phyloP scores from a whole-genome alignment of 2,113 vertebrate species.

The Notiomystis cincta region DNA sequence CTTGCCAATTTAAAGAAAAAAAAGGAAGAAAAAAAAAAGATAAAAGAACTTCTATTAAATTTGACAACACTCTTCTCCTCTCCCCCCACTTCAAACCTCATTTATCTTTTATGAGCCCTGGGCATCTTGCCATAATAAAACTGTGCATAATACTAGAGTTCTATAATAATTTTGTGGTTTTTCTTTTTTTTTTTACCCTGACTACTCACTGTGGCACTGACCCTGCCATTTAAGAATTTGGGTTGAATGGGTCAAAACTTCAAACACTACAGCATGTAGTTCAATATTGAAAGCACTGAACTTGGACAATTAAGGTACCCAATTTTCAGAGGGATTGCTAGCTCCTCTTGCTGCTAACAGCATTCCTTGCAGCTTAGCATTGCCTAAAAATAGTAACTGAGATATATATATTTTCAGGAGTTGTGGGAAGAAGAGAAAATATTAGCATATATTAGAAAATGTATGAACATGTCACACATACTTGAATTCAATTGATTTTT shows the following conservation, averaged over 20 bases:
- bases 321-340: not conserved
- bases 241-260: not conserved
- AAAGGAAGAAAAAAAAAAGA: not conserved
- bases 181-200: not conserved
- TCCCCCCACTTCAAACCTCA: conserved; percentile 64
- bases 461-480: not conserved
- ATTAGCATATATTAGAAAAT: not conserved
- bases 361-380: not conserved
- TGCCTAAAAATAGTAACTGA: not conserved
- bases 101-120: conserved; percentile 74
- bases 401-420: not conserved
- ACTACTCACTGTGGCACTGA: not conserved
- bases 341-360: not conserved
- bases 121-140: conserved; percentile 67
- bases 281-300: not conserved
- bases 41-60: conserved; percentile 67
- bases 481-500: not conserved
- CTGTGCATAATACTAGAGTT: conserved; percentile 54
- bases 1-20: conserved; percentile 36
- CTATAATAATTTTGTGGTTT: conserved; percentile 20
- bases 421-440: not conserved
- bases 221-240: conserved; percentile 2
- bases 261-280: not conserved
- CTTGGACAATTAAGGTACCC: not conserved
- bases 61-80: conserved; percentile 57